Base-by-base conservation (phyloP, 2,113 vertebrate species). In the Sebastes schlegelii region DNA sequence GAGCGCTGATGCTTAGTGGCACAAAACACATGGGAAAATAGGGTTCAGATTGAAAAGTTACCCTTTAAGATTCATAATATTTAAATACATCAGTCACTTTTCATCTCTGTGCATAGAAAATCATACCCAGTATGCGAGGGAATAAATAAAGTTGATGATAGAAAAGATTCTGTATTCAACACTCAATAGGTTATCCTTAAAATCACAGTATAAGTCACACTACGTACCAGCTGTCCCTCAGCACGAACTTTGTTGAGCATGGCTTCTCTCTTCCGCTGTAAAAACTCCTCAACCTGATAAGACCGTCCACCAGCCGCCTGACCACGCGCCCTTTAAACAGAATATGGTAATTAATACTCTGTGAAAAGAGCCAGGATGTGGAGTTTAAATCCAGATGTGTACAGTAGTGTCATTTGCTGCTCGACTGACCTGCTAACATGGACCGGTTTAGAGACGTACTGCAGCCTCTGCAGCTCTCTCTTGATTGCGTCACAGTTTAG, bases 211-310 rank as follows among this genome's bases (percentile, higher is more conserved):
- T 2, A 54, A 49, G 74, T 48, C 13, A 75, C 42, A 65, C 42
- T 82, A 85, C 96, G 61, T 98, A 99, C 98, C 98, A 97, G 92
- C 74, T 99, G 98, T 90, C 98, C 98, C 90, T 99, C 97, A 1
- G 97, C 98, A 57, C 98, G 97, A 43, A 98, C 98, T 95, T 99
- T 99, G 91, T 99, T 99, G 90, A 97, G 95, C 96, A 98, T 95
- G 45, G 98, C 98, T 95, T 99, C 98, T 82, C 83, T 95, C 88
- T 98, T 99, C 9, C 98, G 93, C 89, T 99, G 97, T 74, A 97
- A 95, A 82, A 99, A 99, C 91, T 99, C 98, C 92, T 99, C 96
- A 6, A 99, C 97, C 92, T 99, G 98, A 82, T 95, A 96, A 82
- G 95, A 94, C 89, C 95, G 95, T 57, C 96, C 98, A 76, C 88